Base-by-base conservation (phyloP, 2,113 vertebrate species). In the Aplodontia rufa region DNA sequence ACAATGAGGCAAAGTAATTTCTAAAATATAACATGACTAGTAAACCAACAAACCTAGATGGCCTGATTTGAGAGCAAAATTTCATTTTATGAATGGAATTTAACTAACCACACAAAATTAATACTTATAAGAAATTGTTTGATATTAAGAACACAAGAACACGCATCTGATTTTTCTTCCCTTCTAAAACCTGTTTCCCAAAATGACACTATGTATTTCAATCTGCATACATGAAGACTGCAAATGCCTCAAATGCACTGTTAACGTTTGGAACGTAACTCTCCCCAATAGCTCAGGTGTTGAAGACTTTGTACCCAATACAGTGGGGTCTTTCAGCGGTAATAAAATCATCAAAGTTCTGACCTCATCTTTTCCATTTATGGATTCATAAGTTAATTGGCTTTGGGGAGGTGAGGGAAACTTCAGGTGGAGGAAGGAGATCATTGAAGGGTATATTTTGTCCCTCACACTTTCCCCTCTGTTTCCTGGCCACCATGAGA, bases 141-240 rank as follows among this genome's bases (percentile, higher is more conserved):
- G n/a, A n/a, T n/a, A n/a, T n/a, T n/a, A 51, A 37, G 9, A 93
- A 84, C 4, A 24, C 7, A 60, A 68, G 19, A 71, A n/a, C 42
- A 78, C 84, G 49, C 24, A 71, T 58, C 42, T 90, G 75, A 6
- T n/a, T 94, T 80, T 95, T 53, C 79, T 76, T 68, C 32, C 22
- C 35, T 95, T 90, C 62, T 55, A 87, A 96, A 87, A 69, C 8
- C 40, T 24, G 19, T 92, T n/a, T 30, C 32, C 35, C 22, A 55
- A 92, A 91, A 87, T 40, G 75, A 87, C 62, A 90, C 82, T 40
- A 82, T 45, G 30, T 71, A 80, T 85, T 95, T 85, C 22, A 81
- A 75, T 26, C 26, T 71, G 40, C 28, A 47, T 17, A 40, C 12
- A n/a, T 55, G 74, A 86, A 66, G 60, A 37, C 51, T 3, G 3